phyloP scores from a whole-genome alignment of 2,113 vertebrate species.

The Triplophysa rosa region DNA sequence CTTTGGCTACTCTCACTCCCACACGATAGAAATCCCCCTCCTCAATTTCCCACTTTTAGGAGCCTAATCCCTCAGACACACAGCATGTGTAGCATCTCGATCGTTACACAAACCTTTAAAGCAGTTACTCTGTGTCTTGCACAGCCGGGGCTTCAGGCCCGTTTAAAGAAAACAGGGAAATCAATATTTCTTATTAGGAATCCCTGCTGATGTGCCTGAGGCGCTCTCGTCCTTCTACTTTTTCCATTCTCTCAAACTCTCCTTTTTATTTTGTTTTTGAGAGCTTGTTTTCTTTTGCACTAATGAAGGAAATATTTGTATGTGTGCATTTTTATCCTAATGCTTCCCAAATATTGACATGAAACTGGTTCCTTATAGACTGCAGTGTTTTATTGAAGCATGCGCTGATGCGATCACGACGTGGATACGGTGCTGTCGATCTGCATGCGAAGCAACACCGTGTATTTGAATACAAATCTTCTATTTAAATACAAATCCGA shows the following conservation, averaged over 20 bases:
- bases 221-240: slow-evolving; percentile 44
- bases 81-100: slow-evolving; percentile 56
- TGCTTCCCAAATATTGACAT: slow-evolving; percentile 13
- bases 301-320: slow-evolving; percentile 35
- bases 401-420: background rate
- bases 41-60: slow-evolving; percentile 49
- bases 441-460: background rate
- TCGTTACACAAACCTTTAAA: slow-evolving; percentile 59
- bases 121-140: slow-evolving; percentile 57
- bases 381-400: background rate
- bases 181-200: slow-evolving; percentile 68
- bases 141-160: slow-evolving; percentile 54
- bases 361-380: background rate
- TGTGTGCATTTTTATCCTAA: slow-evolving; percentile 19
- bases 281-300: slow-evolving; percentile 32
- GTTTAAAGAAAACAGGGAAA: slow-evolving; percentile 63
- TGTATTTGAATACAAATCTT: slow-evolving; percentile 22
- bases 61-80: slow-evolving; percentile 49
- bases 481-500: slow-evolving; percentile 9
- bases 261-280: background rate
- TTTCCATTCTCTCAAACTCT: slow-evolving; percentile 31
- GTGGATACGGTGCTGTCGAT: background rate
- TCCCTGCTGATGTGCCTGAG: slow-evolving; percentile 60
- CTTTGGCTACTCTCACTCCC: background rate
- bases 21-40: slow-evolving; percentile 34